Evolutionary conservation across 2,888 invertebrate species (phyloP).

Genomic region (Eristalis intricaria): DNA sequence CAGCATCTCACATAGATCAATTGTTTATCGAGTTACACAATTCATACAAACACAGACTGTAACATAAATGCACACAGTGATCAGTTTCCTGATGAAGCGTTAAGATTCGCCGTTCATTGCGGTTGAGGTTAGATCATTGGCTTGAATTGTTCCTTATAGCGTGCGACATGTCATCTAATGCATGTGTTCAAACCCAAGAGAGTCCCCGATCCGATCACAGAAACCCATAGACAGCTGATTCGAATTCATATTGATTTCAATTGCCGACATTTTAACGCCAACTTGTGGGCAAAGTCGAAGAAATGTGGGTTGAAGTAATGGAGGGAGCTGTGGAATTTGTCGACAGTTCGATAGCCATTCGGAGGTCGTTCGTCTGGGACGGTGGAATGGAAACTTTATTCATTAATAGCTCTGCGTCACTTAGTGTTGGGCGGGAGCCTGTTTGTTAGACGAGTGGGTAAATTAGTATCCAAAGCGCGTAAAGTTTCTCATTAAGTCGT

Average conservation of each 20-base stretch:
- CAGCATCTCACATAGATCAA: neutral
- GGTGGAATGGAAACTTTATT: neutral
- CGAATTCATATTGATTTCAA: slow-evolving; percentile 53
- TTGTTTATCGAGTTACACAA: slow-evolving; percentile 14
- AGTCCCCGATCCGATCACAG: slow-evolving; percentile 18
- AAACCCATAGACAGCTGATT: neutral
- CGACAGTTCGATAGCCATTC: slow-evolving; percentile 21
- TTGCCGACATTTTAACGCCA: neutral
- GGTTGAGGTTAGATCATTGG: slow-evolving; percentile 50
- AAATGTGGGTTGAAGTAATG: slow-evolving; percentile 50
- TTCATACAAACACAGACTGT: neutral
- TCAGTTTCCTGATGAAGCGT: slow-evolving; percentile 49
- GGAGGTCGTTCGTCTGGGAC: slow-evolving; percentile 1
- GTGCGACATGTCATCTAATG: slow-evolving; percentile 47
- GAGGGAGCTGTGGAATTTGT: slow-evolving; percentile 32
- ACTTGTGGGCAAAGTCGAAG: neutral
- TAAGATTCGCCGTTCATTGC: slow-evolving; percentile 38
- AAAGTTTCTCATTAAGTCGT: neutral
- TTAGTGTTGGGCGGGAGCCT: neutral
- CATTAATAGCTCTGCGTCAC: neutral
- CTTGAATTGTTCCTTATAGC: slow-evolving; percentile 24
- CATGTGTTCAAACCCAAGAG: slow-evolving; percentile 19
- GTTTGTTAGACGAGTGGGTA: neutral
- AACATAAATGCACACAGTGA: slow-evolving; percentile 2
- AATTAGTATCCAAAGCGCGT: neutral